Evolutionary conservation across 1,140 invertebrate genomes (phyloP), one percentile per base, ranked within the genome.

Genomic region (Bombus confusus): DNA sequence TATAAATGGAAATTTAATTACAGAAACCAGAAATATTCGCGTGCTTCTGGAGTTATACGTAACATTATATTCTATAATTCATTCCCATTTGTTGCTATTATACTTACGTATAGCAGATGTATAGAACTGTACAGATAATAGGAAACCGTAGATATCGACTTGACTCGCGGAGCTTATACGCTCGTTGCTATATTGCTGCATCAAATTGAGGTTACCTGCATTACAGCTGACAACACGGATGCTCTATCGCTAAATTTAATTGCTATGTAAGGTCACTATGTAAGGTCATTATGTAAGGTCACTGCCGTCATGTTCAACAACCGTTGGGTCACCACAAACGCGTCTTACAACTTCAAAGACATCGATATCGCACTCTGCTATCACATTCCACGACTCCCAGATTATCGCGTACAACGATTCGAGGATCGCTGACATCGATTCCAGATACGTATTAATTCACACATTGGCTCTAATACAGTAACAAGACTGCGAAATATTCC

Each of bases 341-440:
- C 31, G 43, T 75, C 43, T 75, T 43, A 52, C 47, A 34, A 52
- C 73, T 52, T 75, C 73, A 25, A 74, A 75, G 73, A 75, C 47
- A 37, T 57, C 47, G 47, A 37, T 74, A 74, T 52, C 22, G 18
- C n/a, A 10, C n/a, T 34, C n/a, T 2, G 31, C 43, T 74, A 31
- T 12, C 31, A 75, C 41, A 57, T 57, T 75, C 22, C 43, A 13
- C 47, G 28, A 57, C 5, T 31, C n/a, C 72, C 15, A 25, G 22
- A 57, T 75, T 75, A 52, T 57, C 73, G 25, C n/a, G n/a, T 28
- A 25, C 18, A 57, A 57, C 47, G 28, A 25, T 28, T 31, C n/a
- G 31, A 15, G 62, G n/a, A 47, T 47, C 41, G 34, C 43, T 31
- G 18, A n/a, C 6, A 22, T 18, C n/a, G 41, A 52, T 74, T 47